Base-by-base conservation (phyloP, 2,113 vertebrate genomes). In the Emydocephalus ijimae region DNA sequence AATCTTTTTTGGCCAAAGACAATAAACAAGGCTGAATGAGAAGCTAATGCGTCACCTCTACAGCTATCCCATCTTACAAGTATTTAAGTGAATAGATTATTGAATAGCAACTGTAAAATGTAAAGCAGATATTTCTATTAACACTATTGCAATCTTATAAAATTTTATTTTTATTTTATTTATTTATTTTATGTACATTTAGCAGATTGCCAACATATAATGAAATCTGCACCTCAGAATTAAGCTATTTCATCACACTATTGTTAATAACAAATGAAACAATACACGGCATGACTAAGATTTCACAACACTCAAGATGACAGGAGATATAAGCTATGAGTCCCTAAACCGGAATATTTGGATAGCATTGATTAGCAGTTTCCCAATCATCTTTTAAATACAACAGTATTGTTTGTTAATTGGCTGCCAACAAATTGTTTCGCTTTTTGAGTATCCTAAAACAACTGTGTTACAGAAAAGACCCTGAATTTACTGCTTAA, bases 41-140 rank as follows among this genome's bases (percentile, higher is more conserved):
- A 48, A 26, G 4, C 23, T 23, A 24, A 14, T 54, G 2, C 0
- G 1, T 48, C 11, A 45, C 57, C 57, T 7, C 4, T 45, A 20
- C 1, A 61, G 61, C 23, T 0, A 26, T 11, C 23, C 52, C 3
- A 29, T n/a, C 54, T 2, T 0, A 24, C 0, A 3, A 6, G 61
- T 21, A 56, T 89, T 56, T 21, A 5, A 45, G 48, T 20, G 0
- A 26, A 64, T 52, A 54, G 26, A 69, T 18, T 69, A 39, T 34
- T 81, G 39, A 0, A 10, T 24, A 8, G 1, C 29, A 9, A 50
- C 43, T 20, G 6, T 0, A 2, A 11, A 61, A 9, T 11, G 59
- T 61, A 61, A 61, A 61, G 59, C 23, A 2, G 54, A 89, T n/a
- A 69, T 2, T 81, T n/a, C 18, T 57, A 89, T 11, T 69, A 85